phyloP scores from a whole-genome alignment of 2,797 vertebrate genomes.

The Lutjanus campechanus region DNA sequence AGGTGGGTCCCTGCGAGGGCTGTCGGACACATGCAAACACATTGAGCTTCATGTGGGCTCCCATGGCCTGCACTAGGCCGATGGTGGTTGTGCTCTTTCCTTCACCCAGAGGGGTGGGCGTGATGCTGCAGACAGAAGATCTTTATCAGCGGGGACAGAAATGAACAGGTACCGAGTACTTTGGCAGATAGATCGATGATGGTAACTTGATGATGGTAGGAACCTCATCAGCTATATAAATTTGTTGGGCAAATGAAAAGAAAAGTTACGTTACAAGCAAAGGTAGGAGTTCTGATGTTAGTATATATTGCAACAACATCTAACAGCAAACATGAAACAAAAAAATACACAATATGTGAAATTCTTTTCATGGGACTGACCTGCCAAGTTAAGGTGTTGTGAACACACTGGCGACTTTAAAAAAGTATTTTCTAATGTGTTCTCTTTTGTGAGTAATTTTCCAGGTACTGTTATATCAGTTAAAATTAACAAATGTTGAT shows the following conservation, averaged over 20 bases:
- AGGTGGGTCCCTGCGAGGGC: slow-evolving; percentile 98
- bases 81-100: slow-evolving; percentile 98
- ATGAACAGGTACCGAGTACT: not conserved
- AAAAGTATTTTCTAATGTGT: not conserved
- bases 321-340: not conserved
- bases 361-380: not conserved
- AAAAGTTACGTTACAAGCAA: too few species aligned
- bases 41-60: slow-evolving; percentile 93
- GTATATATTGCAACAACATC: not conserved
- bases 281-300: not conserved
- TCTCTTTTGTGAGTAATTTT: not conserved
- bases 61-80: slow-evolving; percentile 95
- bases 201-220: not conserved
- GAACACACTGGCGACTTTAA: not conserved
- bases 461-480: not conserved
- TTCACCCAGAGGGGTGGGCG: slow-evolving; percentile 97
- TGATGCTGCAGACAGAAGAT: slow-evolving; percentile 88
- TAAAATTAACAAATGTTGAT: too few species aligned
- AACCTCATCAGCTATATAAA: too few species aligned
- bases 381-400: not conserved
- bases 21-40: slow-evolving; percentile 97
- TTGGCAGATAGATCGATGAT: not conserved
- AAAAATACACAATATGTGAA: not conserved
- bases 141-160: not conserved
- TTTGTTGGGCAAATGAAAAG: too few species aligned